Evolutionary conservation across 2,888 invertebrate genomes (phyloP), one percentile per base, ranked within the genome.

Genomic region (Dendrolimus pini): DNA sequence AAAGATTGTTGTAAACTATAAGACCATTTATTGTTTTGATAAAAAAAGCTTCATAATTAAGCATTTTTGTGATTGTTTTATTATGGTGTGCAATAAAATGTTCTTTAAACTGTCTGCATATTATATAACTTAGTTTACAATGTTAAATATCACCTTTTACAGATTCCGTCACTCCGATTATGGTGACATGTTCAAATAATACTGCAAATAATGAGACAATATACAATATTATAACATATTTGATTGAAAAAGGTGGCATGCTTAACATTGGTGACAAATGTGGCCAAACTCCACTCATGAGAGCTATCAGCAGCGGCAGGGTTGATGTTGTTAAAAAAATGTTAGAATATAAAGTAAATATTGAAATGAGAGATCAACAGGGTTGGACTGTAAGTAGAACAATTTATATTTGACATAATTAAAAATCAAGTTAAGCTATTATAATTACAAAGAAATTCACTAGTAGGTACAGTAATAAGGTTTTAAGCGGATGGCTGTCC

Each of bases 121-220:
- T 18, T 18, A 30, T 30, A 30, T 30, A 30, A 30, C 30, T 30
- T 30, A 30, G 30, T 30, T 30, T 18, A 18, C 18, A 18, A 18
- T 2, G 2, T 18, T 18, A 18, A 30, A 30, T 30, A 6, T 30
- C 1, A 6, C 30, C 30, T 30, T 62, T 80, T 85, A 53, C 78
- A 94, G 94, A 93, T 80, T 92, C 92, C n/a, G 88, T 89, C 57
- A 93, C 93, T 53, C 91, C 93, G 41, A 75, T 94, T 57, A 94
- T 94, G 93, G 91, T 92, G 62, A 89, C 92, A 41, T 94, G 94
- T 68, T 88, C 92, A n/a, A 93, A 93, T 67, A 87, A 82, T 66
- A 92, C 90, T 61, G 82, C 81, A n/a, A 82, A 77, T 61, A 78
- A 78, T 56, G 82, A 83, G n/a, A 73, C 80, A 6, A 80, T 90